These are phyloP conservation scores for Criorhina ranunculi DNA, from an alignment of 2,888 invertebrate species.

Conservation along the genomic window DNA sequence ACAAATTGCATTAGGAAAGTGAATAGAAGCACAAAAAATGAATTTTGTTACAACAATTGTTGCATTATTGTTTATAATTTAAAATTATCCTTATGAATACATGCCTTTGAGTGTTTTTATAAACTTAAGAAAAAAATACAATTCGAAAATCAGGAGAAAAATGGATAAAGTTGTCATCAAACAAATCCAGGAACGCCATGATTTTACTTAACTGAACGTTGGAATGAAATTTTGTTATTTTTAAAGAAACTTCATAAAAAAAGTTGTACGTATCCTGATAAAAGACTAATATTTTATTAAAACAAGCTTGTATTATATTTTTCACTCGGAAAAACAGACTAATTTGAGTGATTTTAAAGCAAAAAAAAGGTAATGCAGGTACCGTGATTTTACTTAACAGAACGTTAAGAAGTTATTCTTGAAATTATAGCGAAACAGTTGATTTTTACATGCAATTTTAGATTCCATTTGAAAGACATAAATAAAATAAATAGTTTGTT, in stretches of 20 bases:
- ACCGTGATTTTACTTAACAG: constrained; percentile 15
- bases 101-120: too few species aligned
- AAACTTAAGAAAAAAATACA: too few species aligned
- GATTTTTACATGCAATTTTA: too few species aligned
- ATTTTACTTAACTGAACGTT: constrained; percentile 65
- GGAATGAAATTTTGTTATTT: neutral
- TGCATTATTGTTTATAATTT: too few species aligned
- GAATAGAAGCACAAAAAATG: too few species aligned
- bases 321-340: neutral
- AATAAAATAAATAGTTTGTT: too few species aligned
- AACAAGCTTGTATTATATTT: neutral
- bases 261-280: too few species aligned
- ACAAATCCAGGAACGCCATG: neutral
- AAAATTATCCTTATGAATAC: too few species aligned
- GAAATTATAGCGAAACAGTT: neutral
- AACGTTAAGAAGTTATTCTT: neutral
- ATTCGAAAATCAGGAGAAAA: neutral
- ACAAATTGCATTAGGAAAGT: too few species aligned
- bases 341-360: neutral
- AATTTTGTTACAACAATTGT: too few species aligned
- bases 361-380: too few species aligned
- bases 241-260: neutral
- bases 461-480: too few species aligned
- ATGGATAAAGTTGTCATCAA: neutral
- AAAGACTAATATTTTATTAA: neutral